Evolutionary conservation across 2,888 invertebrate genomes (phyloP), one percentile per base, ranked within the genome.

Genomic region (Athripsodes cinereus): DNA sequence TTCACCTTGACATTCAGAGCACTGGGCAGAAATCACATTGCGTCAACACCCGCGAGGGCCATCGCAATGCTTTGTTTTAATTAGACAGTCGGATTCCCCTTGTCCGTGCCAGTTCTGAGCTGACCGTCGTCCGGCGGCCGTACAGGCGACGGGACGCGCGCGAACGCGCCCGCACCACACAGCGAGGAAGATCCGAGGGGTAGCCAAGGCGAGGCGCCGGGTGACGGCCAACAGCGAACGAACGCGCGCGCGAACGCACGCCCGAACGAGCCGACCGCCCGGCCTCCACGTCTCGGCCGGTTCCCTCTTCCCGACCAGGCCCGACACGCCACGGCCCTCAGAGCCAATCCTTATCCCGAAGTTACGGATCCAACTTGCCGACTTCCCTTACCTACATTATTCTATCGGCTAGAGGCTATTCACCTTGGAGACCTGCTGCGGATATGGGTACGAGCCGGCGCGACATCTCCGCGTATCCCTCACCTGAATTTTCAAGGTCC

Each of bases 371-470:
- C 74, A 80, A 76, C 81, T 84, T 85, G 82, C 80, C 81, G 81
- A 82, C 81, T 82, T 83, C 80, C 80, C 81, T 82, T 82, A 81
- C 78, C 81, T 81, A 81, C 81, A 81, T 84, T 83, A 78, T 75
- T 82, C 81, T 77, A 80, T 80, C 77, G 80, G 81, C 82, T 79
- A 82, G 80, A 83, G 82, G 81, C 81, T 82, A 75, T 77, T 81
- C 75, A 83, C 83, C 84, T 84, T 81, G 84, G 84, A 85, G 82
- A 86, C 84, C 85, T 84, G 84, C 81, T 85, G 84, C 83, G 83
- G 84, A 82, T 84, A 82, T 83, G 79, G 82, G 83, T 84, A 84
- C 83, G 82, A 79, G 57, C 61, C 61, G 65, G 65, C 65, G 63
- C 61, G 60, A 63, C 61, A 62, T 58, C 65, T 65, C 65, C 66